phyloP scores from a whole-genome alignment of 2,113 vertebrate genomes.

The Apodemus sylvaticus region DNA sequence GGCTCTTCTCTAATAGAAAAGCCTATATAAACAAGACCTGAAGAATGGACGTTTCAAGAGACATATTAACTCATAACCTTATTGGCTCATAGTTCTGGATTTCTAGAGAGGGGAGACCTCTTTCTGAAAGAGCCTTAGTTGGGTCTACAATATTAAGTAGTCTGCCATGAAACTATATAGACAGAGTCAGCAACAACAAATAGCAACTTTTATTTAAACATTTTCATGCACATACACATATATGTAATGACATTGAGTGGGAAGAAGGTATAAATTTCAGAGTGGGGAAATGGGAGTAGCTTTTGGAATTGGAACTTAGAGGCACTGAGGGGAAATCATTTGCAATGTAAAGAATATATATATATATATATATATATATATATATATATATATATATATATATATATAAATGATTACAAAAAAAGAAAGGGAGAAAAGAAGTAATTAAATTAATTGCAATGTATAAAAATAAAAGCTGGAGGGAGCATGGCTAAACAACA shows the following conservation, averaged over 20 bases:
- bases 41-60: not conserved
- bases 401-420: too few relatives aligned
- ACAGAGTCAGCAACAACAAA: not conserved
- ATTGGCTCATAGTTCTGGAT: not conserved
- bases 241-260: not conserved
- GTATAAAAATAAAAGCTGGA: not conserved
- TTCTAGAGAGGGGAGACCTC: not conserved
- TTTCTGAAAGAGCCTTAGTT: not conserved
- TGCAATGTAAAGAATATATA: too few relatives aligned
- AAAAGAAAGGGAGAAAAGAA: not conserved
- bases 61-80: not conserved
- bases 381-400: too few relatives aligned
- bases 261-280: not conserved
- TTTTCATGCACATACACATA: not conserved
- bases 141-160: not conserved
- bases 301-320: not conserved
- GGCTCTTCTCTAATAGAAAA: not conserved
- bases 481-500: not conserved
- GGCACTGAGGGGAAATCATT: too few relatives aligned
- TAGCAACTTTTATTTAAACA: not conserved
- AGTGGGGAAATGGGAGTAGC: fast-evolving
- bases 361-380: too few relatives aligned
- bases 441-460: not conserved
- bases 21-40: not conserved
- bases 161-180: not conserved